Evolutionary conservation across 37 sponge, comb jelly and placozoan genomes (phyloP), one percentile per base, ranked within the genome.

Genomic region (Axinella damicornis): DNA sequence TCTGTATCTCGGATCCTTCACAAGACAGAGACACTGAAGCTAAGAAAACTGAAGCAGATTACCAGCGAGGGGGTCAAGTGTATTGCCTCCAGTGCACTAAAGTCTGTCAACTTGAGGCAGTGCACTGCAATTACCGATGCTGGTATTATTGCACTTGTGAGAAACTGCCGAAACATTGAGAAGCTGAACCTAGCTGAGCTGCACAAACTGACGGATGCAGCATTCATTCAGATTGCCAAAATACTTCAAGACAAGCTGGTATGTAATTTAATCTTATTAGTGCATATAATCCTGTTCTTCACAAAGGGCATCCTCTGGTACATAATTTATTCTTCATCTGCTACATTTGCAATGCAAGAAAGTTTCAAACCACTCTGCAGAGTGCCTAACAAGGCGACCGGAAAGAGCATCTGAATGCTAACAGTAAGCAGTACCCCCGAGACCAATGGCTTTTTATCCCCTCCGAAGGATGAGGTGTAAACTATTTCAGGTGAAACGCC

Each of bases 121-220:
- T 73, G 86, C 61, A 31, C 24, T 35, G 64, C 41, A 5, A 75
- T 95, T 14, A 74, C 74, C 24, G 95, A 95, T 59, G 38, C n/a
- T 17, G 87, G 84, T 14, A 5, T 95, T 6, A 66, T 80, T 12
- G 74, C 68, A 21, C 41, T 95, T 14, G 39, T 92, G n/a, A 59
- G 73, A 24, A 88, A 88, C 59, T 92, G 93, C 54, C 86, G 87
- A 14, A 87, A 89, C 78, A 71, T 95, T 12, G 81, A 72, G 24
- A 41, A 65, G 18, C 57, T 95, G 46, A 78, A 79, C 32, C n/a
- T 95, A 28, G 59, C 80, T 41, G 78, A 85, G 65, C 61, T 85
- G 15, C 71, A 79, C 76, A 84, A 88, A 32, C 70, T 95, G 11
- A 83, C 90, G 5, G 89, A 91, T 53, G 5, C 9, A 11, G 46